Base-by-base conservation (phyloP, 1,140 invertebrate genomes). In the Paralvinella palmiformis region DNA sequence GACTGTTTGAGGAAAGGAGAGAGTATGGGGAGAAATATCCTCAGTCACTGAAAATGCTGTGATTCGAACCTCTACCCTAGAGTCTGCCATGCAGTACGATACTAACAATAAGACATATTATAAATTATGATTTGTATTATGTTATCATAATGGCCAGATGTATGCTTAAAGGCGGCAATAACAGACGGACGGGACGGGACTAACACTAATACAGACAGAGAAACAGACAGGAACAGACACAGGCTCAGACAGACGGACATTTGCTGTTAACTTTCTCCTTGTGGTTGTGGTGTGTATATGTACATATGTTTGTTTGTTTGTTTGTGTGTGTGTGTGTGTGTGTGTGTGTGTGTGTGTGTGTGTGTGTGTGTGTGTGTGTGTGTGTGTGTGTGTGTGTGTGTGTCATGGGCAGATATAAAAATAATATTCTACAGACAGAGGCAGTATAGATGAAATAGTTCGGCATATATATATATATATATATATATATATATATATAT, bases 291-390 rank as follows among this genome's bases (percentile, higher is more conserved):
- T 50, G 15, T 50, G 15, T 50, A 17, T 50, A 17, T 17, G 15
- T 50, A 17, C 15, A 17, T 50, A 17, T 17, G 15, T 50, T 4
- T 17, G 15, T 50, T 6, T 50, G 15, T 50, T 6, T 50, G 15
- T 17, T n/a, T 50, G 15, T 5, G 4, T 50, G 31, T n/a, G n/a
- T 52, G 4, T 52, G 15, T 52, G n/a, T 52, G n/a, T 15, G 3
- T 3, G n/a, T 52, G 15, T 50, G 45, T 50, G 45, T 50, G 15
- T 50, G 3, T n/a, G 48, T 52, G 48, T n/a, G n/a, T 52, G n/a
- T n/a, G 48, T 52, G 48, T n/a, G n/a, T 52, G n/a, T 22, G 48
- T 52, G 48, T n/a, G n/a, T n/a, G n/a, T n/a, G 48, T 52, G 48
- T 22, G 1, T 5, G 1, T n/a, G 48, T 52, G 3, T n/a, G n/a